Percentiles rank a stretch among this genome's conserved stretches.
Conservation (phyloP, 2,888 invertebrate genomes). For the Scelioninae gen. 2 region DNA sequence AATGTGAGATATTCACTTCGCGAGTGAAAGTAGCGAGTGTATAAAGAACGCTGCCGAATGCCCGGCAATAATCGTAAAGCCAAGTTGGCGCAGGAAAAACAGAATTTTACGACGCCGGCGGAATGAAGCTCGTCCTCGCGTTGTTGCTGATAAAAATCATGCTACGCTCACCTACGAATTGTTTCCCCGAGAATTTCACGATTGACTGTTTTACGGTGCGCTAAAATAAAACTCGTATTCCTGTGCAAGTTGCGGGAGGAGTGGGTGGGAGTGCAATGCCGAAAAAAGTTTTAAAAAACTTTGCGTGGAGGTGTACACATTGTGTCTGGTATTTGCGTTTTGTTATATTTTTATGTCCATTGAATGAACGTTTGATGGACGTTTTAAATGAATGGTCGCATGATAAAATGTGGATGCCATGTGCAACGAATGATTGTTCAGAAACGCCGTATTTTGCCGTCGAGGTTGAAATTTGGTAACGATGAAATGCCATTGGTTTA, state of each 20-base stretch:
- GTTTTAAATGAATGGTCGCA: no score
- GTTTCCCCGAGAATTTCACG: conserved; percentile 33
- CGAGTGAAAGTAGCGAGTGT: conserved; percentile 62
- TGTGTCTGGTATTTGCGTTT: no score
- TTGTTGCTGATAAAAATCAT: conserved; percentile 48
- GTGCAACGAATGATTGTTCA: no score
- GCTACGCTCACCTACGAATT: conserved; percentile 46
- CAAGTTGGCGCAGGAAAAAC: conserved; percentile 38
- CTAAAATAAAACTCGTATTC: conserved; percentile 30
- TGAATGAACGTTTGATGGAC: no score
- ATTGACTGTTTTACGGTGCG: conserved; percentile 48
- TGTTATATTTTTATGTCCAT: no score
- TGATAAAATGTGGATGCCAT: no score
- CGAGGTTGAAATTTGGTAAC: no score
- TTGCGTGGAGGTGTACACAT: no score
- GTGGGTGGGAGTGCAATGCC: conserved; percentile 2
- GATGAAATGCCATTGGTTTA: no score
- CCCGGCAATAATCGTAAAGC: conserved; percentile 59
- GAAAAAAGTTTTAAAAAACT: background rate
- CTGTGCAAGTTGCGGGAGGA: conserved; percentile 6
- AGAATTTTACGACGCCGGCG: conserved; percentile 42
- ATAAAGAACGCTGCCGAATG: conserved; percentile 55
- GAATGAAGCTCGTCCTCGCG: conserved; percentile 35
- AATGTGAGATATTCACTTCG: conserved; percentile 42
- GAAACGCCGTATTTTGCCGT: no score